phyloP scores from a whole-genome alignment of 2,797 vertebrate genomes.

The Momotus momota region DNA sequence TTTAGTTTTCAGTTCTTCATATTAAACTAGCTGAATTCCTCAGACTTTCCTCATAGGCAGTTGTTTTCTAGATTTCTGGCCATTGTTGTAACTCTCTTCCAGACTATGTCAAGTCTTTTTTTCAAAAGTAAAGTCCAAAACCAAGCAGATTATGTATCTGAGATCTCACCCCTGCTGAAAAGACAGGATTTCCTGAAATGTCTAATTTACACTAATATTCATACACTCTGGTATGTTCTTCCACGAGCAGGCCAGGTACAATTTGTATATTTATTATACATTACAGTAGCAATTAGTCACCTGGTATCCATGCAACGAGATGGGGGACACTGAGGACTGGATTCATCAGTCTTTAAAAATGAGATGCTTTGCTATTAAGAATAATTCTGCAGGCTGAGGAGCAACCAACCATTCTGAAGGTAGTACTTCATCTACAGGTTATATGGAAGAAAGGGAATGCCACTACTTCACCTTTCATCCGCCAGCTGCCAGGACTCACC shows the following conservation, averaged over 20 bases:
- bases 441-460: background rate
- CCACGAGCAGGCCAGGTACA: background rate
- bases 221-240: accelerated
- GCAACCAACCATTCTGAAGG: background rate
- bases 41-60: background rate
- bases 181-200: background rate
- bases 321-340: background rate
- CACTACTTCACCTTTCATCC: background rate
- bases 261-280: accelerated
- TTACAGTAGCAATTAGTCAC: background rate
- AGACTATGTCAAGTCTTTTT: background rate
- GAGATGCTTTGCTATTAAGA: background rate
- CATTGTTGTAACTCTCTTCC: background rate
- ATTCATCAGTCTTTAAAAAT: background rate
- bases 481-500: accelerated
- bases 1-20: background rate
- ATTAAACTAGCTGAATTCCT: background rate
- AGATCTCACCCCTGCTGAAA: background rate
- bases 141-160: background rate
- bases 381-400: background rate
- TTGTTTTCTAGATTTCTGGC: background rate
- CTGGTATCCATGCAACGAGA: background rate
- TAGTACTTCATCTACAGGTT: background rate
- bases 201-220: background rate
- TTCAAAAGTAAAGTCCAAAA: background rate